Evolutionary conservation across 1,140 invertebrate species (phyloP), one percentile per base, ranked within the genome.

Genomic region (Scaptomyza montana): DNA sequence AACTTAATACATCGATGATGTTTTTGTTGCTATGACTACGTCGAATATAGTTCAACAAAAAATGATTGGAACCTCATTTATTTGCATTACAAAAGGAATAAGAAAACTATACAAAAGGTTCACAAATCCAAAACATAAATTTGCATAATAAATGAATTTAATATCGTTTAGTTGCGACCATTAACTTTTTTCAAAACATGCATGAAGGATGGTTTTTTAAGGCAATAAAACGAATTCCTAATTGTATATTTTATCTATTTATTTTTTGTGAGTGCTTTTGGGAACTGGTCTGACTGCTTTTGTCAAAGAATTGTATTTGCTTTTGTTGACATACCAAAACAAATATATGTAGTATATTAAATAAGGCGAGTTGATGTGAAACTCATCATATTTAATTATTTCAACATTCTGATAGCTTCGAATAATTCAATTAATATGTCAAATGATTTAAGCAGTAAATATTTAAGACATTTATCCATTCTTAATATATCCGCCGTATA

Each of bases 171-270:
- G 33, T 53, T 39, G n/a, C 13, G 21, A 8, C 16, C 49, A 36
- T 67, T 10, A 47, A 19, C 45, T 53, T 21, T 16, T 43, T 28
- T 30, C 6, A 36, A 49, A 56, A 71, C 59, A 33, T 57, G 54
- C 19, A 45, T 59, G 13, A 60, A 69, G 43, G 55, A 72, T 71
- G 50, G 10, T 55, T 43, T 36, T 50, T 43, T 43, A 13, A n/a
- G 21, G 68, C 68, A 63, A 75, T 75, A 65, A 81, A 75, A 86
- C 70, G 73, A 81, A 74, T 86, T 86, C 74, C 66, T 80, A 75
- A 81, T 70, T 74, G 64, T 50, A 64, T 21, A n/a, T n/a, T 55
- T 41, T 59, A 59, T 46, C 4, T 30, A 28, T 30, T 49, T 36
- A 13, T 51, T 36, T n/a, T 39, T 49, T 10, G 8, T 16, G 13